Conservation (phyloP, 2,113 vertebrate species). For the Perognathus longimembris region DNA sequence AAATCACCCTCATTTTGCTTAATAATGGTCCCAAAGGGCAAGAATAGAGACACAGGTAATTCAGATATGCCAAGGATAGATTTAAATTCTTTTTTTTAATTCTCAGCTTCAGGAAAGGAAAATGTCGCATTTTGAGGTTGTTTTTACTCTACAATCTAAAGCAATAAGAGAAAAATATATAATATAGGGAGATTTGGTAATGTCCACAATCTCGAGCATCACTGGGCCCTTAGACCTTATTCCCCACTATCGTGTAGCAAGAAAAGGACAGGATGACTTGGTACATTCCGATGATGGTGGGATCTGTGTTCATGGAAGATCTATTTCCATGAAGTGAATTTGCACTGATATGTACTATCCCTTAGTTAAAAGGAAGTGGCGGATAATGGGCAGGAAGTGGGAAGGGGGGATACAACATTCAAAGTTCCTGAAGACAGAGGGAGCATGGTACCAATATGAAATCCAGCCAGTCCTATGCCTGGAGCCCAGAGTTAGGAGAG, state of each 20-base stretch:
- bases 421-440: not conserved
- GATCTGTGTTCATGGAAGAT: not conserved
- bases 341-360: not conserved
- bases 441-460: accelerated
- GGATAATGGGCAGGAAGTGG: too few species aligned
- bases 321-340: not conserved
- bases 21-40: not conserved
- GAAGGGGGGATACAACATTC: accelerated
- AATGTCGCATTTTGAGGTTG: not conserved
- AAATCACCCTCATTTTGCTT: not conserved
- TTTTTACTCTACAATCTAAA: not conserved
- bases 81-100: not conserved
- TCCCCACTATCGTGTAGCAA: accelerated
- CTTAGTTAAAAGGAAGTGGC: not conserved
- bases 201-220: not conserved
- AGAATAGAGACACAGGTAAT: not conserved
- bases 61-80: not conserved
- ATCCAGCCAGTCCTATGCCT: not conserved
- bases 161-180: not conserved
- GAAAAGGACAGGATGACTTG: not conserved
- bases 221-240: not conserved
- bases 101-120: not conserved
- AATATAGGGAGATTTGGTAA: not conserved
- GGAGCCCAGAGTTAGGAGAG: not conserved
- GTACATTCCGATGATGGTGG: not conserved